Evolutionary conservation across 2,113 vertebrate genomes (phyloP).

Genomic region (Stegostoma tigrinum): DNA sequence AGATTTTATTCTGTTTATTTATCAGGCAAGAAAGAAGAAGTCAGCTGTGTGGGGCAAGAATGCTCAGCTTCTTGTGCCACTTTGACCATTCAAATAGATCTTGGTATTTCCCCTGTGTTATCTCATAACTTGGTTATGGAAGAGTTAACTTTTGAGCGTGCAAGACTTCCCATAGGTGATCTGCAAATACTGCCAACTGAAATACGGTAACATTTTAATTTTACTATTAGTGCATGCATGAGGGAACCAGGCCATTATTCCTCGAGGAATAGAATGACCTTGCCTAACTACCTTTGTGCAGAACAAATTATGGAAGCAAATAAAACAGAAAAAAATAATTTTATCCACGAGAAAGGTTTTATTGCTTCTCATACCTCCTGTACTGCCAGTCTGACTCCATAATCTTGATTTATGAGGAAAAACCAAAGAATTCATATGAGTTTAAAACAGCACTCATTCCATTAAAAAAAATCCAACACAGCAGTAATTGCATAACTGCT

Average conservation of each 20-base stretch:
- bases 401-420: not conserved
- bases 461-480: conserved; percentile 10
- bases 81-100: not conserved
- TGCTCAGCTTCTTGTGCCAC: not conserved
- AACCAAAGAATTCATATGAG: not conserved
- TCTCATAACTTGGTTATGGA: not conserved
- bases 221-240: not conserved
- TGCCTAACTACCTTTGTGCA: not conserved
- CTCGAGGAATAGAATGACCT: not conserved
- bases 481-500: not conserved
- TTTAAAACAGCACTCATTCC: not conserved
- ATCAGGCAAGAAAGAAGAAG: not conserved
- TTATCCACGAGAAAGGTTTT: not conserved
- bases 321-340: conserved; percentile 14
- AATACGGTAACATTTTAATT: not conserved
- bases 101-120: not conserved
- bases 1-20: not conserved
- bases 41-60: not conserved
- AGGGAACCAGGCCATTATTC: not conserved
- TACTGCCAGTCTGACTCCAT: not conserved
- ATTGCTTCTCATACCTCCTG: not conserved
- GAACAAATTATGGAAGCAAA: not conserved
- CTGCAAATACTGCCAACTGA: not conserved
- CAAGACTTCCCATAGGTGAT: not conserved
- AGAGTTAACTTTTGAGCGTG: not conserved